Evolutionary conservation across 2,797 vertebrate genomes (phyloP).

Genomic region (Xenentodon cancila): DNA sequence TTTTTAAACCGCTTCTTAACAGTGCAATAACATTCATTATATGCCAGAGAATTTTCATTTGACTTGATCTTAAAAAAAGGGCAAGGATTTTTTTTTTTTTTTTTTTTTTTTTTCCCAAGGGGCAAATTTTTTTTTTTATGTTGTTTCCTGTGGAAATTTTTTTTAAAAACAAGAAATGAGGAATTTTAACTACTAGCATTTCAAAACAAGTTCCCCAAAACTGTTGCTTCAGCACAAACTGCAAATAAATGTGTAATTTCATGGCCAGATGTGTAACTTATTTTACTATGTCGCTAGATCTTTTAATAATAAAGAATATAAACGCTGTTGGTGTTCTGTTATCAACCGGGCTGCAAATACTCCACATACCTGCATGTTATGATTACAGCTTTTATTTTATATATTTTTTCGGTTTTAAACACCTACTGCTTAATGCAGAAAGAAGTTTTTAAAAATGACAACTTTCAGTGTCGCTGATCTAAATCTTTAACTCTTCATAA

Average conservation of each 20-base stretch:
- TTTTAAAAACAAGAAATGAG: conserved; percentile 51
- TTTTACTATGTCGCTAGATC: conserved; percentile 85
- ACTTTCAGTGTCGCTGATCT: too few relatives aligned
- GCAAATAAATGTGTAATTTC: conserved; percentile 69
- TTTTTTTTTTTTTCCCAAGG: conserved; percentile 29
- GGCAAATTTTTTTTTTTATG: conserved; percentile 79
- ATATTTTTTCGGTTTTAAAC: neutral
- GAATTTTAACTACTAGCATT: conserved; percentile 62
- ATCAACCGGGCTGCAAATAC: conserved; percentile 6
- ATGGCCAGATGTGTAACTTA: conserved; percentile 83
- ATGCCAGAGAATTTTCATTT: conserved; percentile 65
- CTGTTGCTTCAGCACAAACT: conserved; percentile 60
- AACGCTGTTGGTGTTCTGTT: conserved; percentile 50
- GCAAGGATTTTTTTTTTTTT: conserved; percentile 28
- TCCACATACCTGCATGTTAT: too few relatives aligned
- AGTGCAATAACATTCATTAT: conserved; percentile 89
- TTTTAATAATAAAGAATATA: conserved; percentile 87
- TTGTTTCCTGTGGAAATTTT: conserved; percentile 98
- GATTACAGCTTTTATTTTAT: too few relatives aligned
- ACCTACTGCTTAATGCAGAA: too few relatives aligned
- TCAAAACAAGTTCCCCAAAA: conserved; percentile 67
- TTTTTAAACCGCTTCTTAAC: conserved; percentile 49
- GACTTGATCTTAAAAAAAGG: conserved; percentile 68
- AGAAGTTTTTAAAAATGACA: too few relatives aligned
- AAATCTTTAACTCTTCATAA: too few relatives aligned